Evolutionary conservation across 2,797 vertebrate species (phyloP).

Genomic region (Gephyroberyx darwinii): DNA sequence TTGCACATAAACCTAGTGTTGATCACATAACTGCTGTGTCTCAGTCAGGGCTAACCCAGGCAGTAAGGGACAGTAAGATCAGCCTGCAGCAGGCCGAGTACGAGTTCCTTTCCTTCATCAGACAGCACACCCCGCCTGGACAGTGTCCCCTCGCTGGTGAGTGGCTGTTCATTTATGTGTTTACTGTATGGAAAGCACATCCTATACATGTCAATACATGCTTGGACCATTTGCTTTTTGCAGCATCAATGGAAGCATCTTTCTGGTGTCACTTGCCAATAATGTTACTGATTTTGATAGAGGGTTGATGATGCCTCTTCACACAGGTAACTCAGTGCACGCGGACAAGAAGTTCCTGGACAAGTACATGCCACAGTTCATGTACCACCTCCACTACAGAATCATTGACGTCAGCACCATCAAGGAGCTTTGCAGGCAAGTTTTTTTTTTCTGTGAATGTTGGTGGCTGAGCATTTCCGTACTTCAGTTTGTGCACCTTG

Average conservation of each 20-base stretch:
- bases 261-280: neutral
- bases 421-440: conserved; percentile 95
- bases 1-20: neutral
- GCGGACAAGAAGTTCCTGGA: conserved; percentile 97
- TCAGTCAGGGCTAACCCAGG: conserved; percentile 95
- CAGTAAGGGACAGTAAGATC: conserved; percentile 90
- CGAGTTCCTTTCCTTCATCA: conserved; percentile 94
- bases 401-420: conserved; percentile 98
- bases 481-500: neutral
- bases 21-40: conserved; percentile 45
- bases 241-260: neutral
- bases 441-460: neutral
- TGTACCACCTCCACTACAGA: conserved; percentile 96
- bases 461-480: neutral
- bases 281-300: neutral
- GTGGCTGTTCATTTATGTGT: neutral
- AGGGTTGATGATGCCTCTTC: conserved; percentile 5
- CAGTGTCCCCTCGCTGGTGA: conserved; percentile 95
- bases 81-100: conserved; percentile 92
- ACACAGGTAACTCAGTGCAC: conserved; percentile 96
- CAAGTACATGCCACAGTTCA: conserved; percentile 98
- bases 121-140: conserved; percentile 92
- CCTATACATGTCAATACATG: neutral
- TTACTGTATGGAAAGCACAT: neutral
- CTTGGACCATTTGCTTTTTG: neutral